Evolutionary conservation across 2,888 invertebrate species (phyloP).

Genomic region (Synergus laeviventris): DNA sequence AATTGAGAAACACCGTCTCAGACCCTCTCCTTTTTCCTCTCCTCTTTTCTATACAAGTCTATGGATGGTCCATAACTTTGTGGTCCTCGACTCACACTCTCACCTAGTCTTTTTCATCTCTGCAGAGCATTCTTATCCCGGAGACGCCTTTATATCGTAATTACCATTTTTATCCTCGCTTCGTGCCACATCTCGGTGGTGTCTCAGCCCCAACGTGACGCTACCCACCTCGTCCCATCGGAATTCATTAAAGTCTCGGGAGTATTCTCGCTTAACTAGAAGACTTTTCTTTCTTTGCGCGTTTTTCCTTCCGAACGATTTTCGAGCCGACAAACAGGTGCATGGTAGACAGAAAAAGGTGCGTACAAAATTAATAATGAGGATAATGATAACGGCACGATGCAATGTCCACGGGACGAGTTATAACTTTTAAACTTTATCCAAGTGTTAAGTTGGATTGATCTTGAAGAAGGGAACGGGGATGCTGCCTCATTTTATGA

Average conservation of each 20-base stretch:
- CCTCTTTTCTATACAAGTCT: constrained; percentile 2
- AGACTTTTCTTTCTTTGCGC: constrained; percentile 53
- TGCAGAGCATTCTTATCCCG: constrained; percentile 63
- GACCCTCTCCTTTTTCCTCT: background rate
- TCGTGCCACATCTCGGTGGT: constrained; percentile 46
- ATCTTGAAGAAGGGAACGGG: constrained; percentile 14
- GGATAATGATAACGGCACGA: constrained; percentile 18
- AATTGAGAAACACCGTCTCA: constrained; percentile 28
- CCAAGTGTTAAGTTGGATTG: constrained; percentile 26
- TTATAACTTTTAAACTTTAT: constrained; percentile 23
- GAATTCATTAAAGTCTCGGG: constrained; percentile 72
- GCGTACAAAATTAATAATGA: constrained; percentile 14
- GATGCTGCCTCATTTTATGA: background rate
- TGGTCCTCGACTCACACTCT: constrained; percentile 44
- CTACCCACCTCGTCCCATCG: constrained; percentile 59
- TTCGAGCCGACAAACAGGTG: constrained; percentile 26
- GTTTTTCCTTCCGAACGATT: constrained; percentile 46
- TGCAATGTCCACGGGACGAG: constrained; percentile 29
- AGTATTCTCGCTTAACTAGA: constrained; percentile 67
- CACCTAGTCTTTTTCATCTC: constrained; percentile 44
- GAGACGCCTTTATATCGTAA: constrained; percentile 71
- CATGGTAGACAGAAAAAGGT: constrained; percentile 1
- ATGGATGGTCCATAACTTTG: constrained; percentile 48
- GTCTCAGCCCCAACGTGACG: constrained; percentile 45
- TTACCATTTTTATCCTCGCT: constrained; percentile 72